A percentile compares a stretch with the other conserved stretches of the same genome.
Conservation (phyloP, 2,113 vertebrate genomes). For the Actenoides hombroni region DNA sequence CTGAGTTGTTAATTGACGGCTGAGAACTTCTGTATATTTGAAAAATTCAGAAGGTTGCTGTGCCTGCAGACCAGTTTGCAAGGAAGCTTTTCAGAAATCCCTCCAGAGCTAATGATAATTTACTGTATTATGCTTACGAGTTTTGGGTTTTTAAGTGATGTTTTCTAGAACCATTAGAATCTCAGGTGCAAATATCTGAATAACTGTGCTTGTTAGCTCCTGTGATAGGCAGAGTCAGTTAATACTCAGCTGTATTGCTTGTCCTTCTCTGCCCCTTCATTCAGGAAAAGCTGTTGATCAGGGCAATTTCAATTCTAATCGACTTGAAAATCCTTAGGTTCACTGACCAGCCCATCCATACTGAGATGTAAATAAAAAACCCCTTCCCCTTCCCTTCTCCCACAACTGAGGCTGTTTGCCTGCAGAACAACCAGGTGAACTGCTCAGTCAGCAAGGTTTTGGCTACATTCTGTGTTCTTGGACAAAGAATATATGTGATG, state of each 20-base stretch:
- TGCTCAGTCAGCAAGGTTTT: background rate
- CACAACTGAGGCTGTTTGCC: background rate
- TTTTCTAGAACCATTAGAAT: conserved; percentile 61
- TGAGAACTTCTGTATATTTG: background rate
- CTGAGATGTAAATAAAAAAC: conserved; percentile 11
- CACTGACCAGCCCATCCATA: background rate
- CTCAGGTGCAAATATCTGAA: conserved; percentile 61
- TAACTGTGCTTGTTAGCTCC: conserved; percentile 50
- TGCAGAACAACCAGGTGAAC: background rate
- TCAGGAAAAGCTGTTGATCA: conserved; percentile 57
- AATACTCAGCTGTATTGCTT: background rate
- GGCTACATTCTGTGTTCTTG: background rate
- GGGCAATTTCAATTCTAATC: background rate
- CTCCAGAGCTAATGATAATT: background rate
- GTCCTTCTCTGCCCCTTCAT: conserved; percentile 39
- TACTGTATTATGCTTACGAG: background rate
- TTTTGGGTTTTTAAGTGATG: background rate
- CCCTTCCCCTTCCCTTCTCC: background rate
- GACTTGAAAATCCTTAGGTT: conserved; percentile 21
- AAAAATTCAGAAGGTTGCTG: background rate
- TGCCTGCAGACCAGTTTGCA: background rate
- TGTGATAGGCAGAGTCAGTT: conserved; percentile 21
- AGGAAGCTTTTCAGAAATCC: conserved; percentile 21
- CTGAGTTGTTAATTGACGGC: background rate
- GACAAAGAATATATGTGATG: background rate